Evolutionary conservation across 2,888 invertebrate species (phyloP), one percentile per base, ranked within the genome.

Genomic region (Trissolcus japonicus): DNA sequence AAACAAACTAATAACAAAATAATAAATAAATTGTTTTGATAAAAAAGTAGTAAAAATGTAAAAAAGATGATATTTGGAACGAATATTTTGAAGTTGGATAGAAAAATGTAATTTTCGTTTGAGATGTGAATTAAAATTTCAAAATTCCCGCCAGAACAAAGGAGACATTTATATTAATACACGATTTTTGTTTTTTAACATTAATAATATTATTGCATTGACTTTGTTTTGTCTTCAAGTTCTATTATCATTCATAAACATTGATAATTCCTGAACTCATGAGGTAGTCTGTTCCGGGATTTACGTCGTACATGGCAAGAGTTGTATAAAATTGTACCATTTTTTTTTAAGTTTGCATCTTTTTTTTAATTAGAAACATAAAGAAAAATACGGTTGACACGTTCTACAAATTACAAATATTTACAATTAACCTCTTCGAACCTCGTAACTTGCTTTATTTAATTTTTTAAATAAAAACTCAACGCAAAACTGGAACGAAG

Each of bases 251-350:
- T 83, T 82, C 80, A 81, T 79, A 83, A 84, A 85, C 86, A 80
- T 85, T 84, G 82, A 85, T 84, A 87, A 87, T 88, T 87, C 87
- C 88, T 88, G 88, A 88, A 87, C 86, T 88, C 84, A 76, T 88
- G 87, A 88, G 88, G 88, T 88, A 88, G 88, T 87, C 88, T 86
- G 88, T 87, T 87, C 84, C 87, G 87, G 85, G 84, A 84, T 83
- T 83, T 81, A 86, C 84, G 84, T 86, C 85, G 82, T 86, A 86
- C 86, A 85, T 88, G 87, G 87, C 87, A 87, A 88, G 84, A 85
- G 83, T 35, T 81, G 81, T 84, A 84, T 85, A 85, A 85, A 84
- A 85, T 84, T 82, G 46, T 46, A 46, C 81, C 51, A 16, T 51
- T 40, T 61, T 61, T 56, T 68, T n/a, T 51, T 11, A 21, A 19